phyloP scores from a whole-genome alignment of 2,113 vertebrate species.

The Ictalurus furcatus region DNA sequence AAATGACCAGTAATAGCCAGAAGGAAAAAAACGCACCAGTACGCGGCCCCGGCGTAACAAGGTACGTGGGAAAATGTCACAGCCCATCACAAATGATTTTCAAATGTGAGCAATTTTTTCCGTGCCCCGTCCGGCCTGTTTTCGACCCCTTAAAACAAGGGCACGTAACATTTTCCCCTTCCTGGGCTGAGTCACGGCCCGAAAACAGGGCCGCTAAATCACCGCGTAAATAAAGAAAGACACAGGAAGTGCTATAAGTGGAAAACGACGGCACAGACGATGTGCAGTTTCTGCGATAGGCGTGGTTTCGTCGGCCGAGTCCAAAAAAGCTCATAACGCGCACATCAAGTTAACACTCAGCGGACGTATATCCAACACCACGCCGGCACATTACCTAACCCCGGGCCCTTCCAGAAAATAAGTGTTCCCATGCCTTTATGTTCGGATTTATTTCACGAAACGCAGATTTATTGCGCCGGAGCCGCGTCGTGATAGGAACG shows the following conservation, averaged over 20 bases:
- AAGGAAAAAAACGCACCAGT: conserved; percentile 25
- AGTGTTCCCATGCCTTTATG: conserved; percentile 48
- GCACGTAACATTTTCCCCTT: conserved; percentile 30
- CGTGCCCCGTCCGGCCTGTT: conserved; percentile 23
- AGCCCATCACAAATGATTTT: conserved; percentile 29
- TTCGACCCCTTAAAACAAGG: conserved; percentile 46
- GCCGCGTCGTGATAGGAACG: conserved; percentile 54
- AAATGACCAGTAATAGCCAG: conserved; percentile 54
- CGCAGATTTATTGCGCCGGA: conserved; percentile 59
- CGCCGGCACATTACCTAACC: conserved; percentile 42
- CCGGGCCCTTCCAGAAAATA: conserved; percentile 42
- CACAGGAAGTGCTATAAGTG: conserved; percentile 51
- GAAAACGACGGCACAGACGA: conserved; percentile 46
- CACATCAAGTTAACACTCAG: conserved; percentile 47
- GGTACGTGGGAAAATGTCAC: conserved; percentile 56
- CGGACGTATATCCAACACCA: conserved; percentile 34
- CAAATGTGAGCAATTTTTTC: conserved; percentile 43
- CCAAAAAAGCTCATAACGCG: conserved; percentile 54
- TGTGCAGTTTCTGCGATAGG: conserved; percentile 43
- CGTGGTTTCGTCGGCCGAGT: conserved; percentile 44
- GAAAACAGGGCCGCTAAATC: conserved; percentile 24
- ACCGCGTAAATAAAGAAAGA: conserved; percentile 13
- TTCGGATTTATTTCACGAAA: conserved; percentile 59
- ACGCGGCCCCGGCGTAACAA: conserved; percentile 14
- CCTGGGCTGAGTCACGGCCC: conserved; percentile 36